Evolutionary conservation across 2,113 vertebrate species (phyloP).

Genomic region (Trochalopteron elliotii): DNA sequence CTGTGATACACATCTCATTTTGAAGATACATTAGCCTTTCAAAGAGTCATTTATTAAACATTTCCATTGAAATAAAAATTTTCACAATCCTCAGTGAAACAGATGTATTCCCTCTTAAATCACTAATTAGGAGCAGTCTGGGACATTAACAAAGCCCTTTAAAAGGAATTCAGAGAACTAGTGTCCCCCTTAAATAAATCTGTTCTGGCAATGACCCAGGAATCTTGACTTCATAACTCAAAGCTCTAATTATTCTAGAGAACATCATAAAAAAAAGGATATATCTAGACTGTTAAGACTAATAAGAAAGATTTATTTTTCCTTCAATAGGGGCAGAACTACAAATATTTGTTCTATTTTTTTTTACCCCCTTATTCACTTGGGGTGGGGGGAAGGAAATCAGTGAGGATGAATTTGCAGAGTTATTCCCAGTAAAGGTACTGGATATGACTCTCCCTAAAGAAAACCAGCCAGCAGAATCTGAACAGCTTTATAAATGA

Average conservation of each 20-base stretch:
- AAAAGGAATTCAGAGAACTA: slow-evolving; percentile 47
- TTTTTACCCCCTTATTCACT: not conserved
- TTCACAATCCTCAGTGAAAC: slow-evolving; percentile 50
- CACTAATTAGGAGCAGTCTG: slow-evolving; percentile 57
- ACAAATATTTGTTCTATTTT: slow-evolving; percentile 36
- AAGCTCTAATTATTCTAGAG: slow-evolving; percentile 49
- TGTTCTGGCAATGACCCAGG: slow-evolving; percentile 40
- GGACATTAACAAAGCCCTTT: slow-evolving; percentile 46
- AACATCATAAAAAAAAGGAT: slow-evolving; percentile 1
- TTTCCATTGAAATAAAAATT: slow-evolving; percentile 46
- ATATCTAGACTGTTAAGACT: not conserved
- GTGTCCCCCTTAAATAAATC: slow-evolving; percentile 45
- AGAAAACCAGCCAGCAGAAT: slow-evolving; percentile 13
- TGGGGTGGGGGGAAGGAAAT: not conserved
- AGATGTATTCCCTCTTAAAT: slow-evolving; percentile 49
- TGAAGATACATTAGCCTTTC: slow-evolving; percentile 13
- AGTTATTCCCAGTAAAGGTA: slow-evolving; percentile 6
- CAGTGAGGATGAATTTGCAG: not conserved
- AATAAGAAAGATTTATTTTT: slow-evolving; percentile 23
- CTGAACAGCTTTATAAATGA: slow-evolving; percentile 29
- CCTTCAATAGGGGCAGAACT: not conserved
- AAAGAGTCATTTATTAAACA: slow-evolving; percentile 39
- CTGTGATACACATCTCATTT: not conserved
- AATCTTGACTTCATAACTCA: slow-evolving; percentile 55
- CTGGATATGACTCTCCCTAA: not conserved